Evolutionary conservation across 2,888 invertebrate genomes (phyloP), one percentile per base, ranked within the genome.

Genomic region (Calliopum simillimum): DNA sequence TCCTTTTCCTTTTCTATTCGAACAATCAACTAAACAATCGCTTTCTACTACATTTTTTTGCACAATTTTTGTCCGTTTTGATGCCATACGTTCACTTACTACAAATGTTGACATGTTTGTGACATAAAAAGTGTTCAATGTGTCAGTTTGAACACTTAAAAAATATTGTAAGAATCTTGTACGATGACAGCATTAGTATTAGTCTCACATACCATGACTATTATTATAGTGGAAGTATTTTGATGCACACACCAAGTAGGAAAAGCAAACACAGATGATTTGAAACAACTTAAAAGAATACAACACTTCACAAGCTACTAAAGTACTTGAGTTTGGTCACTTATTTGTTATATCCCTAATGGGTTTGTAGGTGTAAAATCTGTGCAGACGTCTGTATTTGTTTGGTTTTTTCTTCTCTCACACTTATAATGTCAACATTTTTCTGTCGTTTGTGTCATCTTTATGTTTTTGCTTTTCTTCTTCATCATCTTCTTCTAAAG

Each of bases 121-220:
- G 63, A 41, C 63, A 63, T 63, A 63, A 51, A 64, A 70, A 59
- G 59, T 65, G 44, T 53, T 41, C 25, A 51, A 65, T 58, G 70
- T 70, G 70, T 59, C 70, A 61, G 49, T 65, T 41, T 63, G 58
- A 63, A 41, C 51, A 64, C 64, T 64, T 64, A 46, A 64, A 63
- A 64, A 33, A 63, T 49, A 49, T 49, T 23, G 63, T 47, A 47
- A 63, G 63, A 63, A 49, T 23, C 63, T 49, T 49, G 49, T 49
- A 23, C 33, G 49, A n/a, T 14, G 64, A 53, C 64, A 64, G 64
- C 51, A 64, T 49, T 49, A 63, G 49, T 41, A 58, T 41, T 33
- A 12, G 25, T 16, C 13, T 2, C 33, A 33, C 33, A 33, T 8
- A 33, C 33, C 8, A 33, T 8, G 5, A 3, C 33, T 33, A 0